Evolutionary conservation across 2,797 vertebrate genomes (phyloP).

Genomic region (Ceryle rudis): DNA sequence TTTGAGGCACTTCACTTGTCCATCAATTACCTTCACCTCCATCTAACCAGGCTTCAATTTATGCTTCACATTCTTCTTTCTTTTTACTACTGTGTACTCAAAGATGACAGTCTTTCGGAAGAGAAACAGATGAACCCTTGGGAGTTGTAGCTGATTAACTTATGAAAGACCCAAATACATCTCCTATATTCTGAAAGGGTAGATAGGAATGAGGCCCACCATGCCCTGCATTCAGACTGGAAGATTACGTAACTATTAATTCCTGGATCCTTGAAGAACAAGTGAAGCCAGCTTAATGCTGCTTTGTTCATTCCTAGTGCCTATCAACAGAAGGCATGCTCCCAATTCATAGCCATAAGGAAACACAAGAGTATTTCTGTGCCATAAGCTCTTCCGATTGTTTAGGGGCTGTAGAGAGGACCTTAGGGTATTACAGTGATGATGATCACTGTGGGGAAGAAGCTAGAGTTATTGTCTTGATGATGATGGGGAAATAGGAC

Average conservation of each 20-base stretch:
- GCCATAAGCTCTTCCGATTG: constrained; percentile 17
- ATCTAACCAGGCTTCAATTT: background rate
- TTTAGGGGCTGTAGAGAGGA: constrained; percentile 26
- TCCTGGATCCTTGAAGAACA: constrained; percentile 58
- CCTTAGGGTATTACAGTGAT: constrained; percentile 42
- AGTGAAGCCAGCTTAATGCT: constrained; percentile 56
- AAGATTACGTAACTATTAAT: constrained; percentile 63
- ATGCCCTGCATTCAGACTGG: constrained; percentile 20
- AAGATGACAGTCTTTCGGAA: background rate
- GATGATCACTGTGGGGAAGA: constrained; percentile 46
- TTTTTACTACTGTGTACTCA: background rate
- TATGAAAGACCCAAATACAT: constrained; percentile 2
- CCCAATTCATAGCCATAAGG: constrained; percentile 42
- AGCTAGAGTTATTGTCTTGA: constrained; percentile 44
- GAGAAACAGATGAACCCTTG: background rate
- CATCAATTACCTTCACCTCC: background rate
- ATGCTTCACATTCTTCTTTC: background rate
- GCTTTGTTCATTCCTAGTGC: constrained; percentile 49
- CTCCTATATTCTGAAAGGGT: constrained; percentile 5
- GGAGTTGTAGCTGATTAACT: constrained; percentile 1
- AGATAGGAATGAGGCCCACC: background rate
- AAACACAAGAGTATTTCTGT: background rate
- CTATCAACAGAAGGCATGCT: constrained; percentile 52
- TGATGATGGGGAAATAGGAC: constrained; percentile 28
- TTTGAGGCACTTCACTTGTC: background rate